Evolutionary conservation across 2,888 invertebrate genomes (phyloP), one percentile per base, ranked within the genome.

Genomic region (Hybos culiciformis): DNA sequence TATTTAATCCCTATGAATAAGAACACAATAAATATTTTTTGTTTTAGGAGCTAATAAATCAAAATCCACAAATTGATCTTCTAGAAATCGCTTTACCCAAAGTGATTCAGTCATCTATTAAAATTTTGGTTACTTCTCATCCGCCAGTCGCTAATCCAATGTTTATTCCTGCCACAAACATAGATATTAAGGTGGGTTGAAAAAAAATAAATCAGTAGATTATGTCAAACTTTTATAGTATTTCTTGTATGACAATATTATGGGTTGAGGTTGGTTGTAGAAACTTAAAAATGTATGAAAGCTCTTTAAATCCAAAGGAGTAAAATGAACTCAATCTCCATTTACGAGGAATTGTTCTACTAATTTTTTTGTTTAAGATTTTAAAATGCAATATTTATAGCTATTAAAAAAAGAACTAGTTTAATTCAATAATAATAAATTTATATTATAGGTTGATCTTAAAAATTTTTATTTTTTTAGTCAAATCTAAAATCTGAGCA

Each of bases 1-100:
- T 34, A 6, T 34, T 33, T n/a, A 32, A 32, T 9, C 17, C 6
- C 4, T 34, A 15, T 12, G 17, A 5, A 15, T n/a, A 34, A 34
- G 3, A 11, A 18, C 6, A 15, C n/a, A 29, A n/a, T n/a, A 29
- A 4, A 32, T 12, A 23, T 11, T 15, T 32, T 21, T 38, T 39
- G 17, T 46, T 40, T 1, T 33, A 64, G 65, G 64, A 65, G 48
- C 51, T 63, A 3, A 50, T 61, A 1, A 62, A 61, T 39, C 53
- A 61, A 39, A 58, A 58, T 51, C 56, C 58, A 1, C 58, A 58
- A 33, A 53, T 61, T 21, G 60, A 61, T 4, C 64, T 83, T 45
- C 73, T 82, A 23, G 66, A 74, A 45, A 70, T 90, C 51, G 85
- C 88, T 11, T 67, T 91, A 47, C 91, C 91, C 4, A 67, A 81